These are phyloP conservation scores for Dasypogon diadema DNA, from an alignment of 2,888 invertebrate genomes.

Conservation along the genomic window DNA sequence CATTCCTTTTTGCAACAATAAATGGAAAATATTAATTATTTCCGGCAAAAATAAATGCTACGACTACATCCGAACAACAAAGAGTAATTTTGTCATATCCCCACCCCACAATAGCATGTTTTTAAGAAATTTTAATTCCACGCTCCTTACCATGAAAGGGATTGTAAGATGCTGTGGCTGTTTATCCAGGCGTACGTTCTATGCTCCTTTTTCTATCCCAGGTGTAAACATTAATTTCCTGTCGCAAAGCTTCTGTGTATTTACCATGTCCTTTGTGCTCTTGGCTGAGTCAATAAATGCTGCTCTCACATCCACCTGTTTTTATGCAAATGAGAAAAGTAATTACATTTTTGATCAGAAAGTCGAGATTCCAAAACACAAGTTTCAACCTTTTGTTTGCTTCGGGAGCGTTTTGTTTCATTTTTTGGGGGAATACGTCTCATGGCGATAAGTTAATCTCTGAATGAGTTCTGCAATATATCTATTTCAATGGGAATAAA, in stretches of 20 bases:
- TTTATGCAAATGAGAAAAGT: conserved; percentile 50
- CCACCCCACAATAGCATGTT: neutral
- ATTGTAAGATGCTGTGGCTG: conserved; percentile 37
- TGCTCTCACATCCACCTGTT: conserved; percentile 39
- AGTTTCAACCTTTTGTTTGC: conserved; percentile 36
- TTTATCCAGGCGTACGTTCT: conserved; percentile 41
- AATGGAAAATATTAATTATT: conserved; percentile 47
- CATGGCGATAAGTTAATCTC: neutral
- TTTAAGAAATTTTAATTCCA: conserved; percentile 40
- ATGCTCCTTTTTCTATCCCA: conserved; percentile 47
- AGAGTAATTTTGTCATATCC: neutral
- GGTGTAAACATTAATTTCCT: conserved; percentile 51
- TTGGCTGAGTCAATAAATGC: conserved; percentile 44
- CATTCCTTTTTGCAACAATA: conserved; percentile 26
- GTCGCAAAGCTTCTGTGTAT: conserved; percentile 42
- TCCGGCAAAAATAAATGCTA: conserved; percentile 20
- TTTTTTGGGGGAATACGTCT: neutral
- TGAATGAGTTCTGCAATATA: neutral
- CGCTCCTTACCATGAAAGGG: conserved; percentile 10
- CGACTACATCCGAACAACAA: neutral
- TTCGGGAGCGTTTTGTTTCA: neutral
- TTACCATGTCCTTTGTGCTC: conserved; percentile 38
- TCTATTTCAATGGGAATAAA: neutral
- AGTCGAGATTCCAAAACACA: conserved; percentile 43
- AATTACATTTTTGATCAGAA: conserved; percentile 51